Evolutionary conservation across 2,888 invertebrate genomes (phyloP), one percentile per base, ranked within the genome.

Genomic region (Aphodius sticticus): DNA sequence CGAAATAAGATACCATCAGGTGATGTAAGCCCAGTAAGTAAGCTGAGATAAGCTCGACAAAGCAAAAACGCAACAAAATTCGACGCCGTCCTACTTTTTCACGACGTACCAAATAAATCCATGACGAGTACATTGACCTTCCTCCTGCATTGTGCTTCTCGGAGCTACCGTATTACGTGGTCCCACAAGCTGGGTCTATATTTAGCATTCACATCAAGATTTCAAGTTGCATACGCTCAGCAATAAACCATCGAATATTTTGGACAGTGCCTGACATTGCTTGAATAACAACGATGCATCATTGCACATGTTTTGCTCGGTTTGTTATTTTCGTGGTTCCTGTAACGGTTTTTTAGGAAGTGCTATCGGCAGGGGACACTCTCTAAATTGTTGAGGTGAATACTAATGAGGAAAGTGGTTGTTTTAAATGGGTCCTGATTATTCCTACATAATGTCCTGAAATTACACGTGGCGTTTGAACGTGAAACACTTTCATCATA

Each of bases 61-160:
- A 53, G 53, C 53, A 53, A 53, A 53, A 53, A 53, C 53, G 53
- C 53, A 53, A 53, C 53, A 53, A 53, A 53, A 53, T 53, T 53
- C 53, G 53, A 53, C 53, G 53, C 53, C 53, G 53, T 53, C 53
- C 53, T 12, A 53, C 53, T 53, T 53, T 53, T 53, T 53, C 53
- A 53, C 53, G 12, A 53, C 53, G 53, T 53, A 53, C 53, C 53
- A 53, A 53, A 53, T 53, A 53, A 53, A 53, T 53, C 12, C 53
- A 12, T 53, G 53, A 12, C 53, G 53, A 53, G 53, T 53, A 53
- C 53, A 53, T 53, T 53, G 53, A 53, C 53, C 53, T 53, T 53
- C 53, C 53, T 53, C 12, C 53, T 53, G 53, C 53, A 53, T 53
- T 53, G 53, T 53, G 53, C 53, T 53, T 53, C 53, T 53, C 53